These are phyloP conservation scores for Galaxias olidus DNA, from an alignment of 2,797 vertebrate species.

Conservation along the genomic window DNA sequence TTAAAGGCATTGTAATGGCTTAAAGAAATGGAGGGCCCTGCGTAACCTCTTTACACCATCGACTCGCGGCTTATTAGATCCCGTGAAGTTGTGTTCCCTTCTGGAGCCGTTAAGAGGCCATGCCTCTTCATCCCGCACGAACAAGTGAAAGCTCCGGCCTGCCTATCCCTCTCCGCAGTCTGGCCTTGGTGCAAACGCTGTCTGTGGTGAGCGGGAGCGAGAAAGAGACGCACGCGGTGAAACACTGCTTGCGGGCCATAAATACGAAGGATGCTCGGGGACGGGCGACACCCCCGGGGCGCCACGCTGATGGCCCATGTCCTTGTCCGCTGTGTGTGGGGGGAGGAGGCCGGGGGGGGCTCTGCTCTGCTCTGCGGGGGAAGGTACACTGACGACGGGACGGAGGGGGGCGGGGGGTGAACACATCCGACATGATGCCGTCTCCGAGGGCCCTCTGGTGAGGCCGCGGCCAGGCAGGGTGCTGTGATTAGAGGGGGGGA, in stretches of 20 bases:
- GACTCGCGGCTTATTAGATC: constrained; percentile 55
- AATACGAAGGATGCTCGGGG: too few relatives aligned
- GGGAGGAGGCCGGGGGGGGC: constrained; percentile 44
- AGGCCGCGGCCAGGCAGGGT: constrained; percentile 35
- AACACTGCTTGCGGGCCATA: too few relatives aligned
- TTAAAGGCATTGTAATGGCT: constrained; percentile 53
- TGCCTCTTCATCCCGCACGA: constrained; percentile 49
- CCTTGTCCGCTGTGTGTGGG: constrained; percentile 60
- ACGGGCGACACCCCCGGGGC: too few relatives aligned
- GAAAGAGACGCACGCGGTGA: too few relatives aligned
- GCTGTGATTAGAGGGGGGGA: constrained; percentile 41
- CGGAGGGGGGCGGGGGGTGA: constrained; percentile 55
- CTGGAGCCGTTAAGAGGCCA: constrained; percentile 58
- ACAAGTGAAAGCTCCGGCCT: constrained; percentile 26
- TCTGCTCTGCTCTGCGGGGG: constrained; percentile 66
- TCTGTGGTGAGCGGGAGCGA: too few relatives aligned
- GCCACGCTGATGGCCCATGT: too few relatives aligned
- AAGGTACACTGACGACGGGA: constrained; percentile 74
- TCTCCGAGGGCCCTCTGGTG: constrained; percentile 17
- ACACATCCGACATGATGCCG: constrained; percentile 61
- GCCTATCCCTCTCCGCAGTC: constrained; percentile 36
- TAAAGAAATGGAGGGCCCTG: constrained; percentile 58
- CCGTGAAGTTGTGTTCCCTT: constrained; percentile 51
- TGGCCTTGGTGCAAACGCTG: too few relatives aligned
- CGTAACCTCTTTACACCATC: constrained; percentile 63